Evolutionary conservation across 2,113 vertebrate species (phyloP), one percentile per base, ranked within the genome.

Genomic region (Nothoprocta pentlandii): DNA sequence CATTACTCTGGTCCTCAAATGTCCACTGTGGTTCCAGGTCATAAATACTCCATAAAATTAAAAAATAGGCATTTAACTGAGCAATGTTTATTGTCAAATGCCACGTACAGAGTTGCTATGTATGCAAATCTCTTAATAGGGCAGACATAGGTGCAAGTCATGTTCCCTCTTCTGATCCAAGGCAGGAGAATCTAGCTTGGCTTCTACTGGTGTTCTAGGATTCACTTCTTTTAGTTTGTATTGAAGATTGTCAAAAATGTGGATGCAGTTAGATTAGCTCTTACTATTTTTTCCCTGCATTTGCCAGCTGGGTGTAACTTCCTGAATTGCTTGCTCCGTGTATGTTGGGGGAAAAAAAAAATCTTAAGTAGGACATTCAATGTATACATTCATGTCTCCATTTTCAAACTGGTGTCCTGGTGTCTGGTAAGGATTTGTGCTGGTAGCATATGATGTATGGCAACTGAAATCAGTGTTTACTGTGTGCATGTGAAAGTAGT

Each of bases 141-240:
- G 26, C 76, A 74, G 71, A 62, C 3, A 0, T 49, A n/a, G 6
- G 6, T 54, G 42, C 46, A 61, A 46, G 49, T 62, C 12, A 59
- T 59, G 64, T 80, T 96, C 71, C 30, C 46, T 91, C 2, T 2
- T 74, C 54, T 83, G 46, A 36, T 62, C 41, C 26, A 28, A 54
- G 76, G 64, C 28, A 54, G 73, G 58, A 80, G 80, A 92, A 90
- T 30, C 17, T 42, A 74, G 51, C 49, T 67, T 85, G 49, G 26
- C 30, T 91, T 93, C 76, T 91, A 34, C 47, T 89, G 87, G 32
- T 67, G 62, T 71, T 78, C 58, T 82, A 75, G 47, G 63, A 80
- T 88, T 93, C n/a, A 3, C 8, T 80, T 62, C 6, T 4, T 8
- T 42, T 54, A 32, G 16, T 82, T 83, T 78, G 39, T 74, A 26